Conservation (phyloP, 2,113 vertebrate species). For the Candoia aspera region DNA sequence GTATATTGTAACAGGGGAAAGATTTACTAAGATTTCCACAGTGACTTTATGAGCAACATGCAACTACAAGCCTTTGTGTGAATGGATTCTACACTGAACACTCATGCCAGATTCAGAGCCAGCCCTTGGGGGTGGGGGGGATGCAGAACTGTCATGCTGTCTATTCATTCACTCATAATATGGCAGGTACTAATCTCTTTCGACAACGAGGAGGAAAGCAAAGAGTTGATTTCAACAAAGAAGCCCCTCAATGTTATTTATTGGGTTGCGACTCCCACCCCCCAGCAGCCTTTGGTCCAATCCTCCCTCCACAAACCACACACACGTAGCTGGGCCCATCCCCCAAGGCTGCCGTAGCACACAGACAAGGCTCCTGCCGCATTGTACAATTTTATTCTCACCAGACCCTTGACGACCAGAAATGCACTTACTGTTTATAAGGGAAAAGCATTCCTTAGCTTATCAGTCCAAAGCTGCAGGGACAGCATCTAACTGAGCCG, state of each 20-base stretch:
- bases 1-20: background rate
- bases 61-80: background rate
- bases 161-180: background rate
- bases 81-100: background rate
- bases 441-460: conserved; percentile 75
- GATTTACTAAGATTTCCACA: background rate
- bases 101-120: conserved; percentile 5
- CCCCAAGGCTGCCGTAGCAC: conserved; percentile 11
- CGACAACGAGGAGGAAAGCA: background rate
- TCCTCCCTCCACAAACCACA: conserved; percentile 24
- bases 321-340: conserved; percentile 41
- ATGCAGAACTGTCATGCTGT: background rate
- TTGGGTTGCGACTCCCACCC: conserved; percentile 45
- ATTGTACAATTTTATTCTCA: conserved; percentile 18
- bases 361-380: conserved; percentile 15
- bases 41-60: background rate
- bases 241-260: conserved; percentile 20
- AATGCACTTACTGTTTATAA: conserved; percentile 75
- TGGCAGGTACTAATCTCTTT: background rate
- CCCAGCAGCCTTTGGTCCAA: background rate
- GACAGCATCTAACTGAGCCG: conserved; percentile 53
- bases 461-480: conserved; percentile 55
- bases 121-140: background rate
- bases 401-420: conserved; percentile 21
- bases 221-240: background rate